These are phyloP conservation scores for Gymnorhina tibicen DNA, from an alignment of 2,113 vertebrate genomes.

Conservation along the genomic window DNA sequence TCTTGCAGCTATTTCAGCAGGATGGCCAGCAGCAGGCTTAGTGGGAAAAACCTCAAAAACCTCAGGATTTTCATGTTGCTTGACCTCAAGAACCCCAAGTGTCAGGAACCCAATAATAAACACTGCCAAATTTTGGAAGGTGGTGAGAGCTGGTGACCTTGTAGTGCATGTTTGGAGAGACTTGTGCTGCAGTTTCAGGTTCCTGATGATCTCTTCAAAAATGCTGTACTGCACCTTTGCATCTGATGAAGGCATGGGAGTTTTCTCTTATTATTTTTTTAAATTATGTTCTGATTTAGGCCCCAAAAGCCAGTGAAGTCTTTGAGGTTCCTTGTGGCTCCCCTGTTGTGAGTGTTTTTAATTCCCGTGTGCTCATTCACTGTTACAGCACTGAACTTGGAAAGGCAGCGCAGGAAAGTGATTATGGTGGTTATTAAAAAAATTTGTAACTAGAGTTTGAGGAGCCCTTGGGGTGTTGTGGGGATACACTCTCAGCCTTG, in stretches of 20 bases:
- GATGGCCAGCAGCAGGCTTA: not conserved
- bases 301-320: not conserved
- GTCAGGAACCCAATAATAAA: not conserved
- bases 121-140: not conserved
- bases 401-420: not conserved
- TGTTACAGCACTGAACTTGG: not conserved
- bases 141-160: not conserved
- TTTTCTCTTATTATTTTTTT: not conserved
- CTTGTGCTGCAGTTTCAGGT: not conserved
- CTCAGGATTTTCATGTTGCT: not conserved
- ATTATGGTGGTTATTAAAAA: not conserved
- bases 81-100: not conserved
- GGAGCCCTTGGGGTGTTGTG: not conserved
- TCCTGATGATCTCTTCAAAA: not conserved
- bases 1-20: not conserved
- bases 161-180: not conserved
- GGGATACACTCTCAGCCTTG: not conserved
- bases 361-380: not conserved
- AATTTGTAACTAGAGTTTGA: not conserved
- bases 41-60: not conserved
- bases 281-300: not conserved
- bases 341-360: not conserved
- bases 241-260: too few species aligned
- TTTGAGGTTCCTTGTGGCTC: not conserved
- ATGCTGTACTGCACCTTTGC: not conserved